phyloP scores from a whole-genome alignment of 2,888 invertebrate genomes.

The Autographa gamma region DNA sequence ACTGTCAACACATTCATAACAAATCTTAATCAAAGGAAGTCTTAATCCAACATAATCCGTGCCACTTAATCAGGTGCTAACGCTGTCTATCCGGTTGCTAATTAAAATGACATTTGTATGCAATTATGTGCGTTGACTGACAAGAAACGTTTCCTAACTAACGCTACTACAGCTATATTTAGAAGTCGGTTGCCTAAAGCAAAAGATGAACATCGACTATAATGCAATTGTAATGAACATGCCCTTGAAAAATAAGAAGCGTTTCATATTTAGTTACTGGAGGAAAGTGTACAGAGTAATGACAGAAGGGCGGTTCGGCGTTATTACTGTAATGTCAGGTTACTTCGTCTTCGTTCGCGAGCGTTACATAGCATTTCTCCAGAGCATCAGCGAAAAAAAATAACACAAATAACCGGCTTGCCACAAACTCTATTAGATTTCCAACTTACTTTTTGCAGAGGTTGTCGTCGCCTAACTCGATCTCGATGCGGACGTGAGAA shows the following conservation, averaged over 20 bases:
- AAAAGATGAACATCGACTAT: constrained; percentile 48
- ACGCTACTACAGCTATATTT: constrained; percentile 34
- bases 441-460: constrained; percentile 86
- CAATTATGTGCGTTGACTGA: constrained; percentile 40
- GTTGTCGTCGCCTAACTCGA: constrained; percentile 85
- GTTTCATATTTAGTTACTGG: constrained; percentile 76
- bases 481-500: constrained; percentile 86
- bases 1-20: constrained; percentile 55
- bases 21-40: constrained; percentile 65
- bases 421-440: constrained; percentile 88
- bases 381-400: constrained; percentile 81
- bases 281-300: constrained; percentile 85
- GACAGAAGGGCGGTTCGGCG: constrained; percentile 84
- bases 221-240: constrained; percentile 75
- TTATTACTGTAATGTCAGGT: constrained; percentile 87
- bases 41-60: constrained; percentile 64
- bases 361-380: constrained; percentile 85
- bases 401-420: constrained; percentile 84
- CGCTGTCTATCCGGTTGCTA: constrained; percentile 56
- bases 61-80: constrained; percentile 60
- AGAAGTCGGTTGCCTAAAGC: constrained; percentile 36
- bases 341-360: constrained; percentile 82
- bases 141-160: constrained; percentile 40
- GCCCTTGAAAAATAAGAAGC: constrained; percentile 74
- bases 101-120: constrained; percentile 56